Base-by-base conservation (phyloP, 2,113 vertebrate species). In the Chaetops frenatus region DNA sequence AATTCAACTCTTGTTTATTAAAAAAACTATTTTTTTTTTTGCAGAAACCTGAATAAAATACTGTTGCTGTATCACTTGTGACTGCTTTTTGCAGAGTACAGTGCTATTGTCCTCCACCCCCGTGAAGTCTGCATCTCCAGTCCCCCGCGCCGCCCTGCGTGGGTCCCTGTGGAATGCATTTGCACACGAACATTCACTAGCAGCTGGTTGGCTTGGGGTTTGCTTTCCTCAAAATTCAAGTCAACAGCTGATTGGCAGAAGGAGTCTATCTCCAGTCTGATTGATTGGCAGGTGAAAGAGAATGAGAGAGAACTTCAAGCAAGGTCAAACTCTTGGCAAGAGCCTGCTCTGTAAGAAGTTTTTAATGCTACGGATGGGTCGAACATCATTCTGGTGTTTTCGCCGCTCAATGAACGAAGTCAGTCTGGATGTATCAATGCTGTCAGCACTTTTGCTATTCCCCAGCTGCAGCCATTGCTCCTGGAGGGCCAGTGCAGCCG, bases 331-430 rank as follows among this genome's bases (percentile, higher is more conserved):
- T 97, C 97, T 96, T 93, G 99, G 98, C 97, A 98, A 98, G 81
- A 99, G 98, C 96, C 99, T 99, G 98, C 98, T 99, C 92, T 99
- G 99, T 95, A 99, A 96, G 97, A 99, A 99, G 97, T 98, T 98
- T 97, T 98, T 98, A 92, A 99, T 98, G 96, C 98, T 99, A 96
- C 98, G 98, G 92, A 99, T 98, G 91, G 99, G 99, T 97, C 99
- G 98, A 94, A 98, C 98, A 97, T 99, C 99, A 60, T 99, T 99
- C 98, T 99, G 99, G 97, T 99, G 99, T 98, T 99, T 99, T 97
- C 99, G 98, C 96, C 99, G 97, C 98, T 99, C 99, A 73, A 99
- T 99, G 98, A 99, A 99, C 44, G 99, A 98, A 96, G 99, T 98
- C 97, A 99, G 98, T 97, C 99, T 98, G 83, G 99, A 99, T 72